Evolutionary conservation across 1,140 invertebrate species (phyloP).

Genomic region (Drosophila paulistorum): DNA sequence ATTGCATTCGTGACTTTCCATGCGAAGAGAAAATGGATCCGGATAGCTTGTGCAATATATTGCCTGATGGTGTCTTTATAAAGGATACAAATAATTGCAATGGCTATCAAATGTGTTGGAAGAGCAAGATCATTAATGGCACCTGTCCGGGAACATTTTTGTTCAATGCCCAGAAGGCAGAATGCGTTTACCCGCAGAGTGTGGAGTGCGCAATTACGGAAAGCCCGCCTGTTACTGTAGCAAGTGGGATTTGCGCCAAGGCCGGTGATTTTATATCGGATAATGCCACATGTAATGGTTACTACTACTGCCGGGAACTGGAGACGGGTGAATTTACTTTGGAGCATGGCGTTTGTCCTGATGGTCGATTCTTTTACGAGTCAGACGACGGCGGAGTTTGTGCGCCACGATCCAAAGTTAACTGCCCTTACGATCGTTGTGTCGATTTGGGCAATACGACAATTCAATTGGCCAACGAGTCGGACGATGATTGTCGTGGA

Average conservation of each 20-base stretch:
- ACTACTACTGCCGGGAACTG: slow-evolving; percentile 56
- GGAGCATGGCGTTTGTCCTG: slow-evolving; percentile 58
- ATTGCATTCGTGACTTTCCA: slow-evolving; percentile 63
- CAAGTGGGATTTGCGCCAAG: slow-evolving; percentile 37
- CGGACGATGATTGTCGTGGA: slow-evolving; percentile 63
- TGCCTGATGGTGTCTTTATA: slow-evolving; percentile 71
- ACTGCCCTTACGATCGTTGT: slow-evolving; percentile 66
- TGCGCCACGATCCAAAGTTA: slow-evolving; percentile 54
- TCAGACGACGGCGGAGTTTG: slow-evolving; percentile 54
- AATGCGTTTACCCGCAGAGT: slow-evolving; percentile 65
- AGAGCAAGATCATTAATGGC: slow-evolving; percentile 43
- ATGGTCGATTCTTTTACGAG: slow-evolving; percentile 56
- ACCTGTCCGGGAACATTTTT: slow-evolving; percentile 65
- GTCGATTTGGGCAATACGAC: slow-evolving; percentile 53
- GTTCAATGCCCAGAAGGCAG: slow-evolving; percentile 49
- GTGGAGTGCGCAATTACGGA: slow-evolving; percentile 49
- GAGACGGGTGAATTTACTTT: slow-evolving; percentile 43
- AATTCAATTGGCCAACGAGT: slow-evolving; percentile 69
- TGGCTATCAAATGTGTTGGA: slow-evolving; percentile 70
- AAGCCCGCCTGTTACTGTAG: slow-evolving; percentile 27
- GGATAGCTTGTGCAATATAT: slow-evolving; percentile 70
- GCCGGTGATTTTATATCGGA: slow-evolving; percentile 65
- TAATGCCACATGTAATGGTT: slow-evolving; percentile 62
- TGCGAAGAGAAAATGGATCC: slow-evolving; percentile 54
- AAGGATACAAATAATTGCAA: slow-evolving; percentile 57